These are phyloP conservation scores for Drosophila lacteicornis DNA, from an alignment of 1,140 invertebrate species.

Conservation along the genomic window DNA sequence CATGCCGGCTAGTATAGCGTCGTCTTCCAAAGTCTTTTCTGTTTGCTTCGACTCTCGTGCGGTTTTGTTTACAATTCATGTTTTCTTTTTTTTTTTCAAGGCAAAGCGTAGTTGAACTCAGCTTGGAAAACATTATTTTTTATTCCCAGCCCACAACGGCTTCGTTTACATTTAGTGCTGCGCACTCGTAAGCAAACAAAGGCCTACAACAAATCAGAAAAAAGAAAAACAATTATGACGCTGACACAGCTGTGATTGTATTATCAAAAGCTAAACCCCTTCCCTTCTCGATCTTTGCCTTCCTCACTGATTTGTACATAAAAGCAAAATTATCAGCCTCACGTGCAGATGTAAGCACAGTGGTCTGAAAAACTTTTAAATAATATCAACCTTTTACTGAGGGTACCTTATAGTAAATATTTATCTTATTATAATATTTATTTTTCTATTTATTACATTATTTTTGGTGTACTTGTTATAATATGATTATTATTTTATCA, in stretches of 20 bases:
- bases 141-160: not conserved
- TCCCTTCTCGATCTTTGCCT: not conserved
- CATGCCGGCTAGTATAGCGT: constrained; percentile 8
- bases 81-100: constrained; percentile 53
- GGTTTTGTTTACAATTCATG: constrained; percentile 22
- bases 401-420: no score
- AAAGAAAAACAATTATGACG: constrained; percentile 10
- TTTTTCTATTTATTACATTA: no score
- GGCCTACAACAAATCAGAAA: not conserved
- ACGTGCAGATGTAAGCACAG: constrained; percentile 40
- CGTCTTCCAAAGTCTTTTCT: constrained; percentile 26
- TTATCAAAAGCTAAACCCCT: constrained; percentile 26
- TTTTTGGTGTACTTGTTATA: no score
- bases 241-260: constrained; percentile 39
- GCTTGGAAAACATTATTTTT: constrained; percentile 32
- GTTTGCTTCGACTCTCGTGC: constrained; percentile 10
- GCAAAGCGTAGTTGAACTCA: constrained; percentile 58
- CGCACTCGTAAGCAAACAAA: constrained; percentile 26
- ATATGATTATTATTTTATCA: no score
- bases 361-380: not conserved
- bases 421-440: no score
- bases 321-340: constrained; percentile 18
- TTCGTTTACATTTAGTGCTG: constrained; percentile 44
- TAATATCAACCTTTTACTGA: not conserved
- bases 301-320: constrained; percentile 6